Percentiles rank a stretch among this genome's conserved stretches.
Conservation (phyloP, 2,797 vertebrate genomes). For the Eidolon dupreanum region DNA sequence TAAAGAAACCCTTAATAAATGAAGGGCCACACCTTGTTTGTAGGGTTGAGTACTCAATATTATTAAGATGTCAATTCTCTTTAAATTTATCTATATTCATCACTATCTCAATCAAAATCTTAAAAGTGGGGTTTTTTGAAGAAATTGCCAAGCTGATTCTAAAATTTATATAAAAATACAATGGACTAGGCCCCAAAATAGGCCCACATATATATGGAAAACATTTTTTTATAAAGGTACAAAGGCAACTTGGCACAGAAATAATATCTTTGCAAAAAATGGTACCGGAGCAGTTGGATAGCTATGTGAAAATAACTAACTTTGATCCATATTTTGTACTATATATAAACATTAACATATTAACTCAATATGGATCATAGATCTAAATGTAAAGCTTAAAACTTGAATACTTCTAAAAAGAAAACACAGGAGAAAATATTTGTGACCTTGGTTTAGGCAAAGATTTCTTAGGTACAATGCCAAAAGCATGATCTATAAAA, state of each 20-base stretch:
- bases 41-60: background rate
- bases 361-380: background rate
- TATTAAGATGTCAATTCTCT: background rate
- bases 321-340: background rate
- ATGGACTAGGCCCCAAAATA: background rate
- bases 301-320: background rate
- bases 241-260: slow-evolving; percentile 14
- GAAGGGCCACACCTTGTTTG: background rate
- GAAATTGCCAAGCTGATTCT: background rate
- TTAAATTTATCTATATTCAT: background rate
- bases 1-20: background rate
- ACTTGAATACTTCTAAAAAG: background rate
- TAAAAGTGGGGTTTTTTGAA: background rate
- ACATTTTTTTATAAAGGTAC: background rate
- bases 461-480: background rate
- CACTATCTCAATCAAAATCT: background rate
- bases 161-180: background rate
- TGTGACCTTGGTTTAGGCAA: background rate
- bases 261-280: background rate
- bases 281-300: background rate
- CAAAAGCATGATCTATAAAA: background rate
- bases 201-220: background rate
- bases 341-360: background rate
- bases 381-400: background rate
- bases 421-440: background rate